phyloP scores from a whole-genome alignment of 2,888 invertebrate genomes.

The Protodeltote pygarga region DNA sequence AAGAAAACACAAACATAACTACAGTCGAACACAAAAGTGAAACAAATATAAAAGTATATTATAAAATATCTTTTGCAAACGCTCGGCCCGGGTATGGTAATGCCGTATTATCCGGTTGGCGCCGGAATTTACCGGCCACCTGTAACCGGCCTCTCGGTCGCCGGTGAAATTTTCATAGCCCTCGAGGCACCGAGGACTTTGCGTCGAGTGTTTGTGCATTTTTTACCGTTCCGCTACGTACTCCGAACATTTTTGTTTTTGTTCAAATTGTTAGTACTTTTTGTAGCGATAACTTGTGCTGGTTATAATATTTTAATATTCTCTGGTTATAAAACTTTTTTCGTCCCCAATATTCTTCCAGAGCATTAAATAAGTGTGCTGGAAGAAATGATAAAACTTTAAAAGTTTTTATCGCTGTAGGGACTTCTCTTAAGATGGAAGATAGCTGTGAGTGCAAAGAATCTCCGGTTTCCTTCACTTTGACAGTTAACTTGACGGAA shows the following conservation, averaged over 20 bases:
- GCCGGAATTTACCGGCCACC: constrained; percentile 76
- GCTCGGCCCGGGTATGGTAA: constrained; percentile 50
- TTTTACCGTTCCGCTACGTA: constrained; percentile 50
- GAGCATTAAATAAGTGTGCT: constrained; percentile 32
- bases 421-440: constrained; percentile 20
- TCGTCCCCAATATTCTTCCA: constrained; percentile 34
- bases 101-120: constrained; percentile 63
- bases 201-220: constrained; percentile 70
- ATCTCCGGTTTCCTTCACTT: constrained; percentile 20
- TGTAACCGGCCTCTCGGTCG: constrained; percentile 62
- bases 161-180: constrained; percentile 73
- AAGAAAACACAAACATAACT: constrained; percentile 17
- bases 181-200: constrained; percentile 57
- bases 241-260: constrained; percentile 29
- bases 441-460: constrained; percentile 5
- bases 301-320: constrained; percentile 25
- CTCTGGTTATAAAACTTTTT: too few relatives aligned
- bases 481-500: constrained; percentile 42
- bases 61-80: constrained; percentile 46
- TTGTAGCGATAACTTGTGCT: constrained; percentile 29
- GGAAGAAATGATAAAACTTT: constrained; percentile 35
- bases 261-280: constrained; percentile 38
- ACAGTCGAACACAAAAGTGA: constrained; percentile 42
- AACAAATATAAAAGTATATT: constrained; percentile 46
- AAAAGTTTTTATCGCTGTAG: constrained; percentile 25